phyloP scores from a whole-genome alignment of 2,888 invertebrate genomes.

The Griposia aprilina region DNA sequence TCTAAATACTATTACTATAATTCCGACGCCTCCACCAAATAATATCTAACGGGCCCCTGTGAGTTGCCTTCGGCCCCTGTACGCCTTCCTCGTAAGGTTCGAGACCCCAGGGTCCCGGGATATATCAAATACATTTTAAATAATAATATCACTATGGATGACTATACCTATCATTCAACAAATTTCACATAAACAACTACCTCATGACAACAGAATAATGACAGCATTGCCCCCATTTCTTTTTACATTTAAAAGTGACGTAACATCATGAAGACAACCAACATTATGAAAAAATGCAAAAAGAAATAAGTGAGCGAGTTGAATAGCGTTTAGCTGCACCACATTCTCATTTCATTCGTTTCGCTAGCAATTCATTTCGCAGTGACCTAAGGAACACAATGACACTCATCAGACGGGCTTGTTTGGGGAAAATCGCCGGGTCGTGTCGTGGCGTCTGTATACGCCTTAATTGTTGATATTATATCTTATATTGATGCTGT shows the following conservation, averaged over 20 bases:
- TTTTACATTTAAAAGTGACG: background rate
- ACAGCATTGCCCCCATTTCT: background rate
- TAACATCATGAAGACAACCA: slow-evolving; percentile 32
- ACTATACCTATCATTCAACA: background rate
- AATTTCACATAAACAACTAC: no score
- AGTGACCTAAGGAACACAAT: slow-evolving; percentile 78
- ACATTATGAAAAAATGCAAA: slow-evolving; percentile 49
- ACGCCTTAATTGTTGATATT: slow-evolving; percentile 79
- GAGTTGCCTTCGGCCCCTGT: background rate
- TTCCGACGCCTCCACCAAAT: no score
- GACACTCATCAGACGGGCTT: slow-evolving; percentile 86
- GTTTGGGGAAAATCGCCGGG: slow-evolving; percentile 80
- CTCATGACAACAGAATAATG: background rate
- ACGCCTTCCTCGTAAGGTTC: no score
- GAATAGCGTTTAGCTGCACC: slow-evolving; percentile 63
- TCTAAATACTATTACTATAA: background rate
- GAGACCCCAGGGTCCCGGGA: no score
- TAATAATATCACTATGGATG: background rate
- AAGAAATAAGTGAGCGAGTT: slow-evolving; percentile 44
- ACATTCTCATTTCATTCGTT: slow-evolving; percentile 60
- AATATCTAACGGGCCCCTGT: background rate
- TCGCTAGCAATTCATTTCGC: slow-evolving; percentile 62
- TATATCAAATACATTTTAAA: background rate
- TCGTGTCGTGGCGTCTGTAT: slow-evolving; percentile 72
- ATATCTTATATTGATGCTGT: slow-evolving; percentile 55